phyloP scores from a whole-genome alignment of 92 coral and sea anemone genomes.

The Porites rus region DNA sequence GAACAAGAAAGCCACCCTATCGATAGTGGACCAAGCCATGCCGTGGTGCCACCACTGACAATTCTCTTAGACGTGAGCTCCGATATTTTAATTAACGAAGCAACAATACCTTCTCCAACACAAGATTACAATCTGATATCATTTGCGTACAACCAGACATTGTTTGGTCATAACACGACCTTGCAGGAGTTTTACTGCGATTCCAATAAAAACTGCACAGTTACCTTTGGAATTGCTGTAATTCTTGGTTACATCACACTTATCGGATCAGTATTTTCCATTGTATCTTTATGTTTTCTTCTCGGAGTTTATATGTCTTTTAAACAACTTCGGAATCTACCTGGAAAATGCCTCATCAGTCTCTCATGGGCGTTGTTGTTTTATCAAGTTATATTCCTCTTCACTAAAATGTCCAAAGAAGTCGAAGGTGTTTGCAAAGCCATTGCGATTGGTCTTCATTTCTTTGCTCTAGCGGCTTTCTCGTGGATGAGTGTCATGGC shows the following conservation, averaged over 20 bases:
- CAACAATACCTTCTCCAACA: neutral
- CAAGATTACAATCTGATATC: neutral
- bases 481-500: constrained; percentile 78
- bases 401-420: constrained; percentile 1
- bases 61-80: constrained; percentile 27
- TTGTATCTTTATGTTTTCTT: constrained; percentile 27
- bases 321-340: constrained; percentile 28
- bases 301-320: constrained; percentile 16
- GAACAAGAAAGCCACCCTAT: no score
- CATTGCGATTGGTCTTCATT: constrained; percentile 67
- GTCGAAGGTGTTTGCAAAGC: constrained; percentile 41
- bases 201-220: constrained; percentile 5
- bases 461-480: constrained; percentile 61
- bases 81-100: neutral
- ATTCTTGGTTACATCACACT: constrained; percentile 5
- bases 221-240: neutral
- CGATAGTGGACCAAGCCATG: no score
- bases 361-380: constrained; percentile 30
- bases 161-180: neutral
- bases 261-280: constrained; percentile 5
- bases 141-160: neutral
- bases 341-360: constrained; percentile 41
- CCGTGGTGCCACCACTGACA: neutral
- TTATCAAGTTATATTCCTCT: constrained; percentile 20
- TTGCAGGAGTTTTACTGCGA: no score